A percentile compares a stretch with the other conserved stretches of the same genome.
These are phyloP conservation scores for Diorhabda carinulata DNA, from an alignment of 1,140 invertebrate species.

Conservation along the genomic window DNA sequence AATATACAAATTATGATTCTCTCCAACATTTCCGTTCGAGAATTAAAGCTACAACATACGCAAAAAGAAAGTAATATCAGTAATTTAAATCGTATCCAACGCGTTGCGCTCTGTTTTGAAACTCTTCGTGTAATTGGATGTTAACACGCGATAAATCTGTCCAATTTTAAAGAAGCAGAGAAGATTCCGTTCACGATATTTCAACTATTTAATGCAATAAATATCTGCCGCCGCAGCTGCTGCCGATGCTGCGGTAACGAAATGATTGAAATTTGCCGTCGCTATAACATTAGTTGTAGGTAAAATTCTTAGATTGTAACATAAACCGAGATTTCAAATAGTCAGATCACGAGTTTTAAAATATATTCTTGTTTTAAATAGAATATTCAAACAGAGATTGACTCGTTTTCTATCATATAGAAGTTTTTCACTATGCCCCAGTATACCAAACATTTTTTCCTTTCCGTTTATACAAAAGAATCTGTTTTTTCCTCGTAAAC, in stretches of 20 bases:
- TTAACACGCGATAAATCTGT: conserved; percentile 1
- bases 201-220: not conserved
- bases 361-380: no score
- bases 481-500: no score
- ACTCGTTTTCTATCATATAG: no score
- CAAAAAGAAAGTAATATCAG: not conserved
- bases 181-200: not conserved
- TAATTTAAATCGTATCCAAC: not conserved
- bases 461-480: no score
- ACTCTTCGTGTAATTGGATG: not conserved
- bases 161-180: not conserved
- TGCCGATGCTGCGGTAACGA: not conserved
- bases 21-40: not conserved
- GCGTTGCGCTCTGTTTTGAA: not conserved
- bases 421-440: no score
- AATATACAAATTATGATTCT: not conserved
- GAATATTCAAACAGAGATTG: no score
- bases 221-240: not conserved
- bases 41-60: not conserved
- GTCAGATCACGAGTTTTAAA: no score
- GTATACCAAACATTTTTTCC: no score
- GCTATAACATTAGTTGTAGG: no score
- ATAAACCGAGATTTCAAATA: no score
- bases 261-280: not conserved
- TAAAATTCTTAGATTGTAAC: no score